Base-by-base conservation (phyloP, 2,888 invertebrate genomes). In the Disparrhopalites patrizii region DNA sequence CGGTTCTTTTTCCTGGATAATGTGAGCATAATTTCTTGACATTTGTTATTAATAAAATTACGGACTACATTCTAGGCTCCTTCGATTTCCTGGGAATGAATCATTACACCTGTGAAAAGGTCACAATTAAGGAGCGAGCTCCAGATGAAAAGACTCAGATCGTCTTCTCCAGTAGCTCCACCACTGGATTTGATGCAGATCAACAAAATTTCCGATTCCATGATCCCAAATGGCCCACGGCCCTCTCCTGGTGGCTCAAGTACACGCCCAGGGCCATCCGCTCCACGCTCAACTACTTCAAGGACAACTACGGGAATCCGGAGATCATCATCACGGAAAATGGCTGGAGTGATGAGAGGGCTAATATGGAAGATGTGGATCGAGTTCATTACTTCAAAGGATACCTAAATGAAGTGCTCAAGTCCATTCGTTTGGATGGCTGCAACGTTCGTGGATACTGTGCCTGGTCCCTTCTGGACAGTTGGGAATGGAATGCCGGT, bases 21-120 rank as follows among this genome's bases (percentile, higher is more conserved):
- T n/a, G n/a, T n/a, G n/a, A n/a, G n/a, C n/a, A n/a, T n/a, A n/a
- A n/a, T n/a, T n/a, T n/a, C n/a, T n/a, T n/a, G n/a, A n/a, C n/a
- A n/a, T n/a, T n/a, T n/a, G n/a, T n/a, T n/a, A n/a, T n/a, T n/a
- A n/a, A n/a, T n/a, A 47, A 10, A 47, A 47, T 15, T 47, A 47
- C 20, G 8, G 7, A 18, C 7, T 47, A 10, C 10, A 50, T 28
- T 66, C 3, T 27, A 72, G 72, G 72, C 15, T 77, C 79, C 1
- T 66, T 66, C 38, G 75, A 75, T 60, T 75, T 72, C 47, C 20
- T 75, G 0, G 73, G 73, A 18, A 43, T 75, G 8, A 75, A 75
- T 57, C 75, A 75, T 51, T 75, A 73, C 63, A 61, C 66, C 3
- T 74, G 77, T 8, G 62, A 70, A 28, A 69, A 62, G 18, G 71